Evolutionary conservation across 1,140 invertebrate genomes (phyloP).

Genomic region (Tetraneura akinire): DNA sequence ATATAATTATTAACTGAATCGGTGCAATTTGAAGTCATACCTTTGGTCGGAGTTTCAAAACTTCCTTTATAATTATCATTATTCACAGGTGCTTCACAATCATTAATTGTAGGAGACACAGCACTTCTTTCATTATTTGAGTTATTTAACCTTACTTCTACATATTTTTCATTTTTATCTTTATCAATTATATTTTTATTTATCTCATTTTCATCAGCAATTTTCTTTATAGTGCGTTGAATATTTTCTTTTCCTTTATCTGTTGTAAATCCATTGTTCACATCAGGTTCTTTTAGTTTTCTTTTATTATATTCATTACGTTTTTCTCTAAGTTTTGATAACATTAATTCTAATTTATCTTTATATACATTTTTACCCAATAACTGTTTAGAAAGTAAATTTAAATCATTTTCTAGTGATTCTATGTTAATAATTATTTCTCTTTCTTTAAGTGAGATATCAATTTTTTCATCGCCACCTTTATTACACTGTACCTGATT

Average conservation of each 20-base stretch:
- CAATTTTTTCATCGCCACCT: neutral
- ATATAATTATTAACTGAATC: neutral
- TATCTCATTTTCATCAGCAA: neutral
- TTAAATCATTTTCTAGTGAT: conserved; percentile 6
- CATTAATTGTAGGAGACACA: neutral
- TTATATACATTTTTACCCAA: neutral
- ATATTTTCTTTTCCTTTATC: conserved; percentile 46
- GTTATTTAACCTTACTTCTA: neutral
- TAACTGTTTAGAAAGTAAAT: conserved; percentile 2
- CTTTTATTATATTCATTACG: neutral
- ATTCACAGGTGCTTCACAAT: neutral
- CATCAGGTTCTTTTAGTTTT: conserved; percentile 4
- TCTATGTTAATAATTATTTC: neutral
- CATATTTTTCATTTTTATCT: neutral
- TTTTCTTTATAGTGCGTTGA: neutral
- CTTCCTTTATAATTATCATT: neutral
- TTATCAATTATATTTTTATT: neutral
- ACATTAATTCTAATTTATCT: conserved; percentile 11
- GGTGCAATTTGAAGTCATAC: neutral
- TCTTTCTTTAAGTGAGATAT: neutral
- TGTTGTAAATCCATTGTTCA: neutral
- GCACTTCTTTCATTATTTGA: neutral
- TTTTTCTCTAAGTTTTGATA: conserved; percentile 16
- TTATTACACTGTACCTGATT: neutral
- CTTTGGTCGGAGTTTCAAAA: neutral